Evolutionary conservation across 2,797 vertebrate genomes (phyloP).

Genomic region (Pangasius mekongensis): DNA sequence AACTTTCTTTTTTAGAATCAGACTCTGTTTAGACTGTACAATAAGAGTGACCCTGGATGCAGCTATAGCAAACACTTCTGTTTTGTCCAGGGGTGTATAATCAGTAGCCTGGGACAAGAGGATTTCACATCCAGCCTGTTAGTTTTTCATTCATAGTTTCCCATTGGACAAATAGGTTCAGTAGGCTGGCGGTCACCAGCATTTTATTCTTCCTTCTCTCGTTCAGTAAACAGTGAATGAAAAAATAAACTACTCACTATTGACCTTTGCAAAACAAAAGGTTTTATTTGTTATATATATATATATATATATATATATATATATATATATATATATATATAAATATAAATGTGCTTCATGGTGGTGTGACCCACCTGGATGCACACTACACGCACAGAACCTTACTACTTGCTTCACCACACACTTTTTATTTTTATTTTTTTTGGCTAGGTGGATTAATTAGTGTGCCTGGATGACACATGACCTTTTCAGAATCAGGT

Average conservation of each 20-base stretch:
- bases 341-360: not conserved
- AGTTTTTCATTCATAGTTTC: conserved; percentile 9
- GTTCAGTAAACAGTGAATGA: not conserved
- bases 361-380: not conserved
- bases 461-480: not conserved
- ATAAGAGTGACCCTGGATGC: not conserved
- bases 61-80: not conserved
- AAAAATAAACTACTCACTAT: not conserved
- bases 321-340: not conserved
- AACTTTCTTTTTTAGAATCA: not conserved
- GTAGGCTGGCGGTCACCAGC: not conserved
- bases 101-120: not conserved
- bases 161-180: conserved; percentile 1
- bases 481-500: not conserved
- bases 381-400: not conserved
- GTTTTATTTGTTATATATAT: too few species aligned
- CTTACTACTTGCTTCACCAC: not conserved
- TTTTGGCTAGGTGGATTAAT: not conserved
- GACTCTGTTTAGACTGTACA: not conserved
- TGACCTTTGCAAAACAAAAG: not conserved
- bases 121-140: not conserved
- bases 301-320: too few species aligned
- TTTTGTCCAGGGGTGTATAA: not conserved
- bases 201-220: not conserved
- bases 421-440: too few species aligned